Base-by-base conservation (phyloP, 2,797 vertebrate species). In the Tragelaphus oryx region DNA sequence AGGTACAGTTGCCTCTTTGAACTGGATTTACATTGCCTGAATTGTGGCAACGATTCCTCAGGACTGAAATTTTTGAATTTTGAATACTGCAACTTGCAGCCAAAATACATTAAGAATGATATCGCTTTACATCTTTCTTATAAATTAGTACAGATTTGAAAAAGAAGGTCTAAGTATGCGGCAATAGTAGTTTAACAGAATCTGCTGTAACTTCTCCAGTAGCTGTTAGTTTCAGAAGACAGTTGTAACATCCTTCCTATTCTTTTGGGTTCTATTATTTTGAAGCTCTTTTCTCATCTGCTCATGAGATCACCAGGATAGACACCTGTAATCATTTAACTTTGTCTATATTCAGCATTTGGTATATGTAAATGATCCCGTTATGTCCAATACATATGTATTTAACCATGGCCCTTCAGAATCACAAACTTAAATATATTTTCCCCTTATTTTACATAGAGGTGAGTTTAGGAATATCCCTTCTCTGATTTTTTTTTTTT, bases 131-230 rank as follows among this genome's bases (percentile, higher is more conserved):
- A 28, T 62, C 11, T 87, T 84, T 86, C 41, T 37, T 68, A 54
- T 68, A 20, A 85, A 78, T 93, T 79, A 48, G 48, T 91, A 54
- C 33, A 79, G n/a, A 87, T 92, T 89, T 92, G 59, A 12, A 91
- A 87, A 95, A 82, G 3, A 85, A 74, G 9, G 16, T 65, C 0
- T 76, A 76, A 75, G 12, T 18, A n/a, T 52, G 30, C 10, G 1
- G 13, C 2, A 10, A 54, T 8, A n/a, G 46, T 16, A 37, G 41
- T 37, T 59, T 59, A 81, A 33, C 13, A 92, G 60, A 84, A 60
- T 55, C 96, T 4, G 2, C 46, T 82, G 1, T 50, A 86, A 55
- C 33, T 75, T 78, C n/a, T 81, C 16, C 8, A 87, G 9, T 26
- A 76, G 57, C 16, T 87, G 26, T 22, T 80, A 30, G 8, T 87